Base-by-base conservation (phyloP, 2,888 invertebrate species). In the Augochlorella aurata region DNA sequence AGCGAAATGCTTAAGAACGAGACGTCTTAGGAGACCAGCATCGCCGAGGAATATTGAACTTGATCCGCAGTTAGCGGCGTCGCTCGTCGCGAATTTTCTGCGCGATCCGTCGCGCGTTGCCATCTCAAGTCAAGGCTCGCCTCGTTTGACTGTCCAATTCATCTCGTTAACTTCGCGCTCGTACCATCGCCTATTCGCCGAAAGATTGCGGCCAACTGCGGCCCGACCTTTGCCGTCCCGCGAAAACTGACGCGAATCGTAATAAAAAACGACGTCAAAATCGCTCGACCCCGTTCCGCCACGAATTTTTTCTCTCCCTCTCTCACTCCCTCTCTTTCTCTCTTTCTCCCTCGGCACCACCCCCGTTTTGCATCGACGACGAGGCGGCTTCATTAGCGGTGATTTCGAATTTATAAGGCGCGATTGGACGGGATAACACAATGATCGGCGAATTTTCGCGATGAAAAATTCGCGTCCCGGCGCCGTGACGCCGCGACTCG, bases 91-190 rank as follows among this genome's bases (percentile, higher is more conserved):
- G 49, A 66, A 66, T 79, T 79, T 70, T 8, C 16, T 58, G 29
- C 81, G 29, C 81, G 29, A 74, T 70, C 69, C 52, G 72, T 49
- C 68, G 63, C 21, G 47, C 3, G n/a, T 52, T 9, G 72, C 24
- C n/a, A 29, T 66, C 61, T 21, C 65, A 21, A 38, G 63, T 29
- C 65, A 21, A 38, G 63, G 49, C 68, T 78, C 73, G 81, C 45
- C 79, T 73, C 73, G 73, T 73, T 78, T 54, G 14, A 61, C 77
- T 52, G 73, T 74, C 79, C 79, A 79, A 78, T 79, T 81, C 69
- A 81, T 79, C 78, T 81, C 73, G 72, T 79, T 81, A 79, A 79
- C 68, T 38, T 38, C 52, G 69, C 45, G 66, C 72, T 18, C 47
- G 47, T 49, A 49, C 72, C 54, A 49, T 49, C 65, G 52, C 68